Evolutionary conservation across 1,140 invertebrate genomes (phyloP).

Genomic region (Lutraria rhynchaena): DNA sequence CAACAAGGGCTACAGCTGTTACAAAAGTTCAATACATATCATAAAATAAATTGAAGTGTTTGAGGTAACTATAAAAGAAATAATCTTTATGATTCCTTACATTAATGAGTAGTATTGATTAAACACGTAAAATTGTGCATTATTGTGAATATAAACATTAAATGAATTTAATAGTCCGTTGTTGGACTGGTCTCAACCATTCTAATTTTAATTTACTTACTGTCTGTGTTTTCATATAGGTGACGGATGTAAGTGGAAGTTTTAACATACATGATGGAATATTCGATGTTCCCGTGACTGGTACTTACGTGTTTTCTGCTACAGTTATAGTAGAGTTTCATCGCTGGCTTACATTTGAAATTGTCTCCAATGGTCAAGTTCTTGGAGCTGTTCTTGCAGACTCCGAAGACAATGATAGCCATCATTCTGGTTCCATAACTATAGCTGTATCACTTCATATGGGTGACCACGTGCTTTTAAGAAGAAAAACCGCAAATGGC

Average conservation of each 20-base stretch:
- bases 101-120: no score
- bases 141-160: no score
- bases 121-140: no score
- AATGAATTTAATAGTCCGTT: no score
- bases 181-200: no score
- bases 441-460: neutral
- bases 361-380: neutral
- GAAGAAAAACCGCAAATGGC: neutral
- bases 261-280: neutral
- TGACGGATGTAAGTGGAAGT: neutral
- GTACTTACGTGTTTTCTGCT: neutral
- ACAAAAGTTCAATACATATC: no score
- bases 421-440: neutral
- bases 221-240: no score
- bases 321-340: neutral
- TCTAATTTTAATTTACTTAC: no score
- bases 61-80: no score
- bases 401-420: neutral
- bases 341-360: neutral
- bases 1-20: no score
- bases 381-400: neutral
- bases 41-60: no score
- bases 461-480: neutral
- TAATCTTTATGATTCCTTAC: no score
- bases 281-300: conserved; percentile 18